Percentiles rank a stretch among this genome's conserved stretches.
Conservation (phyloP, 2,113 vertebrate genomes). For the Sciurus niger region DNA sequence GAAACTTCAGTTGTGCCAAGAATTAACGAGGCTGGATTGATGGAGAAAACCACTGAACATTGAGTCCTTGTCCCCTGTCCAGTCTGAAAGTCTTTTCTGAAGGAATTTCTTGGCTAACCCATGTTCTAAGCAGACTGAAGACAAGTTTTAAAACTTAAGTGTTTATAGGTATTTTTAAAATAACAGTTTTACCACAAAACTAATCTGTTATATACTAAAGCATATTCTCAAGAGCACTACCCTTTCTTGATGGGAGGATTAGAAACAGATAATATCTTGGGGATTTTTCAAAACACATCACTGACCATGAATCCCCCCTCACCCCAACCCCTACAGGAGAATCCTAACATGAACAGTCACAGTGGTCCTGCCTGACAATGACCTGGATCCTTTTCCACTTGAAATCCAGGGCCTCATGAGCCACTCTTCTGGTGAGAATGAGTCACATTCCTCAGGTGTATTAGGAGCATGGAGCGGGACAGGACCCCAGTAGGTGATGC, state of each 20-base stretch:
- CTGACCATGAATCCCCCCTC: rapidly evolving
- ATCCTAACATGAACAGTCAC: too few relatives aligned
- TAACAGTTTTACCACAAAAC: background rate
- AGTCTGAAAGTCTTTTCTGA: background rate
- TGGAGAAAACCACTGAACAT: background rate
- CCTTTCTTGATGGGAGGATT: background rate
- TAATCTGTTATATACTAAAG: background rate
- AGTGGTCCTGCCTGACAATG: too few relatives aligned
- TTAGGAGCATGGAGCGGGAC: background rate
- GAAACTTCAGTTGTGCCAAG: conserved; percentile 16
- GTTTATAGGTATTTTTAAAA: background rate
- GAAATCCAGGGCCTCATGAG: background rate
- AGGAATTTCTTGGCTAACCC: background rate
- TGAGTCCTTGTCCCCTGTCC: background rate
- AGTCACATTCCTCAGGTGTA: background rate
- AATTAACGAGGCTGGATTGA: background rate
- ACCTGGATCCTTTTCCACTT: background rate
- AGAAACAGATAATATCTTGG: background rate
- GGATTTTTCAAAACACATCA: background rate
- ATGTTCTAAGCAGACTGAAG: background rate
- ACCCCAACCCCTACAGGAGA: background rate
- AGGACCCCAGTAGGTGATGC: too few relatives aligned
- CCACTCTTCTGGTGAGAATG: rapidly evolving
- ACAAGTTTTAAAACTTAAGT: background rate
- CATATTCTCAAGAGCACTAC: background rate